Evolutionary conservation across 1,140 invertebrate genomes (phyloP), one percentile per base, ranked within the genome.

Genomic region (Prorops nasuta): DNA sequence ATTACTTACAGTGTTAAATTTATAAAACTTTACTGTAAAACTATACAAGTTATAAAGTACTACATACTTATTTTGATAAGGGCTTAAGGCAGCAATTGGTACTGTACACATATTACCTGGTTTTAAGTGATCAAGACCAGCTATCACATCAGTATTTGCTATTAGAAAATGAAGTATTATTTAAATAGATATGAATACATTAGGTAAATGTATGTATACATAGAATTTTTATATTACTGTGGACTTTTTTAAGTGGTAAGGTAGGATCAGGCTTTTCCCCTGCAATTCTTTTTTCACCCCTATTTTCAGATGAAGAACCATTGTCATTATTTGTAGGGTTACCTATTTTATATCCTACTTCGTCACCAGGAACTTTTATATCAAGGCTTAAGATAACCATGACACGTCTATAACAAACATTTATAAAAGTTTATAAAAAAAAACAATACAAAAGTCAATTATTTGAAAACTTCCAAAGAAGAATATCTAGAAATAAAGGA

Each of bases 51-150:
- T 47, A 39, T 20, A 35, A 67, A 74, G 4, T 28, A 28, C 4
- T 28, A 6, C 10, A 28, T 69, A 88, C 86, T 86, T 90, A 66
- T 95, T 95, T 69, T 95, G 92, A 75, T 95, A 96, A 4, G 92
- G 93, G 65, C 88, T 94, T 0, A 96, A 76, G 57, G 85, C 87
- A 4, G 81, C 79, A 58, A 96, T 95, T 0, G 90, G 87, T 74
- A 71, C 72, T 38, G 72, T 72, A 9, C 17, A 35, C 38, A 74
- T 66, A 12, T 65, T 51, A 39, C 21, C 36, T 4, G 24, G 4
- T 6, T 28, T 28, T 10, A 28, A 28, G 4, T 28, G 24, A 28
- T 28, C 10, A 10, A 28, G 10, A 10, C 10, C 10, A 6, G 24
- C 4, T 28, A 6, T 28, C 24, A 28, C 24, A 6, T 28, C 10